phyloP scores from a whole-genome alignment of 2,797 vertebrate genomes.

The Avahi laniger region DNA sequence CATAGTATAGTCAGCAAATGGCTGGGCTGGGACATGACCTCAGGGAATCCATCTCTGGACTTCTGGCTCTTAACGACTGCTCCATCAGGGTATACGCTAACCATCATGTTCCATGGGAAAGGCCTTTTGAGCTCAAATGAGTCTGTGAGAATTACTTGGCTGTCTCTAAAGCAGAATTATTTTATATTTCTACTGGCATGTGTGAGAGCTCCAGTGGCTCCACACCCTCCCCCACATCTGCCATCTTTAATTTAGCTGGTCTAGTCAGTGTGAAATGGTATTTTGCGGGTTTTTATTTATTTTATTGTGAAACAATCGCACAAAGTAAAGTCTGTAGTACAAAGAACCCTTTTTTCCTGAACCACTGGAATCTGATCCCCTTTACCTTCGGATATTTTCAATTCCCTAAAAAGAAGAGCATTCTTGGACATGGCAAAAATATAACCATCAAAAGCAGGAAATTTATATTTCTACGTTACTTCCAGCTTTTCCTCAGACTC shows the following conservation, averaged over 20 bases:
- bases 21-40: not conserved
- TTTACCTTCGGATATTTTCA: not conserved
- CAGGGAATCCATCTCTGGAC: not conserved
- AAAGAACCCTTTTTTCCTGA: not conserved
- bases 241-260: not conserved
- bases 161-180: not conserved
- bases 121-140: not conserved
- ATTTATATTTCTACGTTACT: not conserved
- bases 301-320: not conserved
- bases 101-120: not conserved
- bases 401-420: not conserved
- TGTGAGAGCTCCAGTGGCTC: not conserved
- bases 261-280: not conserved
- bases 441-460: not conserved
- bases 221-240: not conserved
- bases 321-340: not conserved
- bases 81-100: accelerated
- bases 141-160: not conserved
- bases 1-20: not conserved
- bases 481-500: not conserved
- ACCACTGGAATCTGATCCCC: not conserved
- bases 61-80: not conserved
- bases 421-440: no score
- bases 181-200: no score
- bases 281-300: not conserved